Evolutionary conservation across 2,888 invertebrate species (phyloP), one percentile per base, ranked within the genome.

Genomic region (Caenorhabditis zanzibari): DNA sequence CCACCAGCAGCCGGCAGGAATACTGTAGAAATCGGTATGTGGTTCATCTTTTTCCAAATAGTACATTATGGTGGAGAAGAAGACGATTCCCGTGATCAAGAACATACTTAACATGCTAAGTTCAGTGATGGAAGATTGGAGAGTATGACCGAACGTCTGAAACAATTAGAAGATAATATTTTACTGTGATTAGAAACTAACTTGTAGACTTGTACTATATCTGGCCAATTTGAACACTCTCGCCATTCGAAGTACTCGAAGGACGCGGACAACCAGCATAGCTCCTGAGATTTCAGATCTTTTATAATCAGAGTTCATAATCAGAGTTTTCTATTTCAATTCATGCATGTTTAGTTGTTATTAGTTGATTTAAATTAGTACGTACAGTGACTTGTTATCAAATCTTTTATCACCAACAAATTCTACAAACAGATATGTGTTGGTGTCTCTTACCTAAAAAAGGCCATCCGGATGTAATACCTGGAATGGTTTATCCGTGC

Each of bases 1-100:
- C 92, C 91, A 92, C 92, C 92, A 92, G 72, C 90, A 91, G 22
- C 92, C 91, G 44, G 91, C 92, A 0, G 92, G 92, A 56, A 92
- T 92, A 75, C 88, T 88, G 72, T 87, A 86, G 83, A 92, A 92
- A 73, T 91, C 91, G 32, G 90, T 90, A 74, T 88, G 76, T 9
- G 90, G 90, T 44, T 90, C 91, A 74, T 92, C 91, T 52, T 89
- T 91, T 76, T 92, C 92, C 35, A 91, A 74, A 66, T 90, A 91
- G 71, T 91, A 92, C 90, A 91, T 90, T 24, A 91, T 86, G 9
- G 91, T 91, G 14, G 90, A 89, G 84, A 92, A 92, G 87, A 92
- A 92, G 58, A 92, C 85, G 44, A 92, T 92, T 22, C 91, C 92
- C n/a, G 91, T 91, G 28, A 92, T 83, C 16, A 92, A 85, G 69